Evolutionary conservation across 2,113 vertebrate genomes (phyloP).

Genomic region (Oreotrochilus melanogaster): DNA sequence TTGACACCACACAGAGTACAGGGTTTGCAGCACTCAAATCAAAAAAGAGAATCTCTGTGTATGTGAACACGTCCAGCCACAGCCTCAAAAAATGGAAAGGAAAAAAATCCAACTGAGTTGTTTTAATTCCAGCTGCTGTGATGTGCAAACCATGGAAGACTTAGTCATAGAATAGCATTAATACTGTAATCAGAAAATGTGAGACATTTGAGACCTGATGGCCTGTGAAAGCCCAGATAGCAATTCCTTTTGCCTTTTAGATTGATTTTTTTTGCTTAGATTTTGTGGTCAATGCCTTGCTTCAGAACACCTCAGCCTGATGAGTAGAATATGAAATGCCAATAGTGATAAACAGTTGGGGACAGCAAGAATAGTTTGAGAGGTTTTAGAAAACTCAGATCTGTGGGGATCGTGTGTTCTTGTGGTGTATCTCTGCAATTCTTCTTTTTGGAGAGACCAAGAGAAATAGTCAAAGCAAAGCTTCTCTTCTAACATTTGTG

Average conservation of each 20-base stretch:
- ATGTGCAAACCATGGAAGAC: background rate
- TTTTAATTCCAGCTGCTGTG: background rate
- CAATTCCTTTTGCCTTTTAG: background rate
- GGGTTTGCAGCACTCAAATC: background rate
- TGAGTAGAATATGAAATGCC: background rate
- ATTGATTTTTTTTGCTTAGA: background rate
- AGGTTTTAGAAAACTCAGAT: background rate
- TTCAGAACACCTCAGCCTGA: background rate
- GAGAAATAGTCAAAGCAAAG: slow-evolving; percentile 23
- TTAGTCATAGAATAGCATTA: background rate
- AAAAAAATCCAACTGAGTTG: background rate
- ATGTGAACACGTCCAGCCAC: background rate
- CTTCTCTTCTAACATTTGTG: slow-evolving; percentile 3
- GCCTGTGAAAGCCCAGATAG: background rate
- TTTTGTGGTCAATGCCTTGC: background rate
- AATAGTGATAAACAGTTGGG: background rate
- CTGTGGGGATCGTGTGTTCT: background rate
- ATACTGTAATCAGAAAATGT: background rate
- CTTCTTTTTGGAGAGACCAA: background rate
- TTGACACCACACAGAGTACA: accelerated
- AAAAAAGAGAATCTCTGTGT: background rate
- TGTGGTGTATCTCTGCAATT: background rate
- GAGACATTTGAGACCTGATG: background rate
- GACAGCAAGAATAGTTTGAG: background rate
- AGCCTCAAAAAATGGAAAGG: background rate